Base-by-base conservation (phyloP, 2,888 invertebrate species). In the Oligia strigilis region DNA sequence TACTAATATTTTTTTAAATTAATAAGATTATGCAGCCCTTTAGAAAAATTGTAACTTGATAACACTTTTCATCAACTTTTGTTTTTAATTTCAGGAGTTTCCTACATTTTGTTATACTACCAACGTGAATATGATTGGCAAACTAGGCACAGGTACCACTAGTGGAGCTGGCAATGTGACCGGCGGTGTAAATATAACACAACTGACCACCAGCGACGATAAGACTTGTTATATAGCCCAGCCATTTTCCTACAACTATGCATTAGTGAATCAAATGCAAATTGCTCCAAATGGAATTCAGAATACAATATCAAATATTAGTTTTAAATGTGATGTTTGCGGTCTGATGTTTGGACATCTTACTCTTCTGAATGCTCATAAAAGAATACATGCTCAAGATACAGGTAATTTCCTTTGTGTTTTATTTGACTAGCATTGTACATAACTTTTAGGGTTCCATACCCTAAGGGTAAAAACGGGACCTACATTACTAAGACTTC, bases 261-360 rank as follows among this genome's bases (percentile, higher is more conserved):
- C 98, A 5, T 96, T 99, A 88, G 98, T 98, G 72, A 99, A 99
- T 95, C 99, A 99, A 94, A 98, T 99, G 98, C 98, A 98, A 90
- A 97, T 98, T 81, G 98, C 98, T 43, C 97, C 97, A 77, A 97
- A 97, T 92, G 97, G 97, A 82, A 94, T 97, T 76, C 98, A 98
- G 92, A 98, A 98, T 91, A 98, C 98, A 78, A 98, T 98, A 92
- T 98, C 98, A 29, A 98, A 98, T 92, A 98, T 98, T 49, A 98
- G 98, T 89, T 99, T 98, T 94, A 99, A 99, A 95, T 99, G 99
- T 95, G 99, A 99, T 94, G 98, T 98, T 14, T 99, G 99, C 92
- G 98, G 98, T 69, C 96, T 98, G 82, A 98, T 98, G 97, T 99
- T 99, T 94, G 98, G 98, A 1, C 98, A 99, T 93, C 97, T 98